phyloP scores from a whole-genome alignment of 2,888 invertebrate species.

The Eristalinus sepulchralis region DNA sequence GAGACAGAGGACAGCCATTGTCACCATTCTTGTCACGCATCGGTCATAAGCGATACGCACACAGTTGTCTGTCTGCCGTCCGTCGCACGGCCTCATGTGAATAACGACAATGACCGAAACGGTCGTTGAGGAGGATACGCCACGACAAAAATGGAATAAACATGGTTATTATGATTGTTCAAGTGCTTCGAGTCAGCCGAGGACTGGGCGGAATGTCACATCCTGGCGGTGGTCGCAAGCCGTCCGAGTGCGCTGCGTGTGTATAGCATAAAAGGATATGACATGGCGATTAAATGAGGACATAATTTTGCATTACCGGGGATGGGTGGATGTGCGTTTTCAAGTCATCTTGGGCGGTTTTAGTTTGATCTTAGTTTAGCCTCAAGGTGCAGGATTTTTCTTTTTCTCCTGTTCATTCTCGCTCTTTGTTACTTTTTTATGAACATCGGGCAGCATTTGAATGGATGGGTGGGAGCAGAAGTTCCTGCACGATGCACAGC shows the following conservation, averaged over 20 bases:
- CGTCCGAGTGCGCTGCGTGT: conserved; percentile 32
- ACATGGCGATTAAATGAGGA: conserved; percentile 62
- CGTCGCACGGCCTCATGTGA: conserved; percentile 49
- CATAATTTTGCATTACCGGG: conserved; percentile 34
- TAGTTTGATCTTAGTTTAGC: conserved; percentile 39
- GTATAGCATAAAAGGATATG: conserved; percentile 62
- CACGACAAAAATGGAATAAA: conserved; percentile 58
- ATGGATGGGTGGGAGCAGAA: not conserved
- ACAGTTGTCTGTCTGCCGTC: conserved; percentile 6
- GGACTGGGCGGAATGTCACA: not conserved
- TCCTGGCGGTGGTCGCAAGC: conserved; percentile 16
- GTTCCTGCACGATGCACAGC: conserved; percentile 26
- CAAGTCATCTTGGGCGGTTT: conserved; percentile 32
- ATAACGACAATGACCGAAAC: conserved; percentile 65
- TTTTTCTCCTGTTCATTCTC: not conserved
- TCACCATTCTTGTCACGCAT: conserved; percentile 60
- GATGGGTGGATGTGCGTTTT: conserved; percentile 20
- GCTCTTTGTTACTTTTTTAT: not conserved
- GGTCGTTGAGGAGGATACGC: conserved; percentile 53
- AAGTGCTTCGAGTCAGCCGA: conserved; percentile 52
- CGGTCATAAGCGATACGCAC: conserved; percentile 49
- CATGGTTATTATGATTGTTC: conserved; percentile 56
- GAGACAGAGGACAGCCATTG: conserved; percentile 22
- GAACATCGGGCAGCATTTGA: not conserved
- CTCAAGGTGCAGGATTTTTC: not conserved